Percentiles rank a stretch among this genome's conserved stretches.
These are phyloP conservation scores for Venturia canescens DNA, from an alignment of 1,140 invertebrate genomes.

Conservation along the genomic window DNA sequence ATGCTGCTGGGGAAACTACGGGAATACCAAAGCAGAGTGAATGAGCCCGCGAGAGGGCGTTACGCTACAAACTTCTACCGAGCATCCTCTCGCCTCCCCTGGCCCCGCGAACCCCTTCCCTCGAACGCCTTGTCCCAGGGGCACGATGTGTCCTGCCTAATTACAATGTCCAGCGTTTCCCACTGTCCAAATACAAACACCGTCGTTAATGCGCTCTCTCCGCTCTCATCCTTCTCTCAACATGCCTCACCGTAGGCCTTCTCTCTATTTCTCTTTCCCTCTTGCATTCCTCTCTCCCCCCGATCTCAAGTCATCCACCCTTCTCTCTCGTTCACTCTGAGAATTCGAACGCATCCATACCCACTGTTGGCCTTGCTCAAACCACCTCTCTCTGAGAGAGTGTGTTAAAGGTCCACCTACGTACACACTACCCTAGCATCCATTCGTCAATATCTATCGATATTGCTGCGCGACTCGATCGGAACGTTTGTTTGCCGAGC, in stretches of 20 bases:
- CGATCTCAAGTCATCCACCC: constrained; percentile 31
- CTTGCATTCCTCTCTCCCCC: constrained; percentile 18
- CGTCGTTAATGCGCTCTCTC: constrained; percentile 67
- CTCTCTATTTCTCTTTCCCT: constrained; percentile 33
- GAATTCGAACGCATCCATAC: constrained; percentile 14
- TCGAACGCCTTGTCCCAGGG: constrained; percentile 63
- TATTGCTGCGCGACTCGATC: constrained; percentile 53
- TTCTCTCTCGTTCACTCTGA: constrained; percentile 3
- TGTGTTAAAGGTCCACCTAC: background rate
- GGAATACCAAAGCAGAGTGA: constrained; percentile 34
- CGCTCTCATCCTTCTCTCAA: constrained; percentile 37
- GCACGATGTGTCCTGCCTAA: constrained; percentile 74
- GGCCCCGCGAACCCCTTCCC: background rate
- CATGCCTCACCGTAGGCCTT: background rate
- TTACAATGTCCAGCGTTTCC: constrained; percentile 73
- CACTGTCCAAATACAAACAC: constrained; percentile 75
- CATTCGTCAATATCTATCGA: constrained; percentile 65
- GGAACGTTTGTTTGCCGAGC: constrained; percentile 39
- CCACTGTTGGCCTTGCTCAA: background rate
- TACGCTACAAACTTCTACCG: constrained; percentile 25
- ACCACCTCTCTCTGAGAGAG: background rate
- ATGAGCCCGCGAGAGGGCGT: constrained; percentile 17
- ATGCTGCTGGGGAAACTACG: constrained; percentile 37
- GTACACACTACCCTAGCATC: constrained; percentile 45
- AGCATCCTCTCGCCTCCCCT: background rate